Evolutionary conservation across 2,113 vertebrate species (phyloP).

Genomic region (Pogonocichla stellata): DNA sequence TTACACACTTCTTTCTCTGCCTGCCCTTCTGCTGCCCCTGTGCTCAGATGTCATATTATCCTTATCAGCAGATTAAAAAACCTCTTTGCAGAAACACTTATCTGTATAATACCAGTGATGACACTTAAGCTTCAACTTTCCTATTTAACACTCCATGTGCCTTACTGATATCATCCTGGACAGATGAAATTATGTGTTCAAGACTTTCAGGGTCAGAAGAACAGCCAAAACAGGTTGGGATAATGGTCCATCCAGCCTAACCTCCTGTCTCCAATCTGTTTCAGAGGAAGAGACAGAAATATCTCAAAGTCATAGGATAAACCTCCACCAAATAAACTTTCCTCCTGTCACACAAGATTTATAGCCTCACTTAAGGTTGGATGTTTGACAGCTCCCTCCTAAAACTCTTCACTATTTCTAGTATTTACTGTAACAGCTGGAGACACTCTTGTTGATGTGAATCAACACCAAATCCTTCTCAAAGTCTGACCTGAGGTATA

Average conservation of each 20-base stretch:
- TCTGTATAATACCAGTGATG: slow-evolving; percentile 49
- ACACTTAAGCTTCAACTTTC: slow-evolving; percentile 58
- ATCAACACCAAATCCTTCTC: slow-evolving; percentile 14
- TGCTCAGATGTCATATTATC: slow-evolving; percentile 57
- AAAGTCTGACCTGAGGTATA: background rate
- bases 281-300: slow-evolving; percentile 6
- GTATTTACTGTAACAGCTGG: slow-evolving; percentile 28
- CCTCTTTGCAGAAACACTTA: slow-evolving; percentile 54
- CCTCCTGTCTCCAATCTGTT: background rate
- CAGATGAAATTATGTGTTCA: slow-evolving; percentile 11
- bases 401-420: slow-evolving; percentile 27
- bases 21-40: slow-evolving; percentile 18
- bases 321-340: background rate
- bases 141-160: slow-evolving; percentile 48
- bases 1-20: slow-evolving; percentile 18
- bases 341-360: slow-evolving; percentile 11
- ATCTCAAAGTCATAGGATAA: slow-evolving; percentile 4
- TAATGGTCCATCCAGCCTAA: slow-evolving; percentile 9
- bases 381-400: slow-evolving; percentile 7
- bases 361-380: background rate
- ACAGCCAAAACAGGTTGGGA: background rate
- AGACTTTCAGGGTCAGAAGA: background rate
- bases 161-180: slow-evolving; percentile 4
- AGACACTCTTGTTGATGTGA: slow-evolving; percentile 2
- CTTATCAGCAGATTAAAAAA: slow-evolving; percentile 53